Base-by-base conservation (phyloP, 2,113 vertebrate species). In the Rhombomys opimus region DNA sequence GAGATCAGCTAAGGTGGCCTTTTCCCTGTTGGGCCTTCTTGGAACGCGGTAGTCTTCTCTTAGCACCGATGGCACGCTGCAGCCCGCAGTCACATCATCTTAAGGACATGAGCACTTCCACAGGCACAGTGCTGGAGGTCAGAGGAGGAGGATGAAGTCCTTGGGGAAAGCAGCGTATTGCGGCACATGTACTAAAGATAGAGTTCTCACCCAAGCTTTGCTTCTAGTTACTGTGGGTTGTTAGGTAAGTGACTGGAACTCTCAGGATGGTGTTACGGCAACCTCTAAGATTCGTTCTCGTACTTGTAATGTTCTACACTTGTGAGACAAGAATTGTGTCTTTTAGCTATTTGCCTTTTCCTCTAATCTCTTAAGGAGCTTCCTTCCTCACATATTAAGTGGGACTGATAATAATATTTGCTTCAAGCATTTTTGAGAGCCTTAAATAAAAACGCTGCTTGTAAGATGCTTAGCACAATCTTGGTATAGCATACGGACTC, bases 351-450 rank as follows among this genome's bases (percentile, higher is more conserved):
- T 91, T 75, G 54, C 32, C 87, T 57, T 96, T 89, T 95, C 73
- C 73, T 88, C 91, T 87, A 75, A 63, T 9, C 8, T 96, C 63
- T 63, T 92, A 57, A 86, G 54, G 78, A 75, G 67, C 52, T 5
- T 63, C 32, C 52, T 92, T 89, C 35, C 75, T 95, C 46, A 73
- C 91, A 96, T 78, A 70, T 87, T 88, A 85, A 86, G 93, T 91
- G n/a, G 38, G 52, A 89, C 75, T 91, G 78, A 89, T 91, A 87
- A 67, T 46, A 94, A 87, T 59, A 41, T 57, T 32, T 91, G 93
- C 46, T 90, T 89, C 52, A 87, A 41, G 91, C 41, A 93, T 73
- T 82, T 97, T 93, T 91, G 38, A 96, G 57, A 89, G n/a, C 18
- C n/a, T 80, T 35, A 91, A 93, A 86, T 67, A 95, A 92, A 46